Evolutionary conservation across 2,113 vertebrate species (phyloP).

Genomic region (Lanius collurio): DNA sequence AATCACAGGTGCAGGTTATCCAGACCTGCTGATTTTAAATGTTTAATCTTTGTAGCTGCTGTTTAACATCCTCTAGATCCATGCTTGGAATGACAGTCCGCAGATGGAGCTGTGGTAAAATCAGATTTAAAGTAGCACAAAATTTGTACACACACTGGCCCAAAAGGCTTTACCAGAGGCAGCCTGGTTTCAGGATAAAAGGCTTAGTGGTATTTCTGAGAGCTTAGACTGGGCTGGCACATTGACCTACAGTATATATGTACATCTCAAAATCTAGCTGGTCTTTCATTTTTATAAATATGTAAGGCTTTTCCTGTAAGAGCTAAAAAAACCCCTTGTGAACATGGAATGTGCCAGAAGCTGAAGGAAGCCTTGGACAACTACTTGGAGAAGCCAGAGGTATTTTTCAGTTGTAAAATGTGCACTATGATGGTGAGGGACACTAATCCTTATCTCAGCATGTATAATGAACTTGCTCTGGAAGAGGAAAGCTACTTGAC

Average conservation of each 20-base stretch:
- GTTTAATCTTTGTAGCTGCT: constrained; percentile 28
- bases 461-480: not conserved
- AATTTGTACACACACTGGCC: not conserved
- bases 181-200: not conserved
- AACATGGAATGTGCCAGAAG: not conserved
- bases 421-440: not conserved
- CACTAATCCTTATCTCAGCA: not conserved
- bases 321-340: not conserved
- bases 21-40: constrained; percentile 30
- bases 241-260: not conserved
- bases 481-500: not conserved
- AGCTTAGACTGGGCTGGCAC: not conserved
- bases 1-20: constrained; percentile 24
- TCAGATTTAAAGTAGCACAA: not conserved
- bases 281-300: not conserved
- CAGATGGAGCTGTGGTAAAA: not conserved
- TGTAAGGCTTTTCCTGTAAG: not conserved
- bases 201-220: not conserved
- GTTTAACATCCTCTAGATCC: constrained; percentile 8
- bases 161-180: not conserved
- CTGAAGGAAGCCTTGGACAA: not conserved
- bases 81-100: not conserved
- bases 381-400: not conserved
- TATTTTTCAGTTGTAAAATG: not conserved
- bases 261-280: not conserved